Evolutionary conservation across 64 coral and sea anemone species (phyloP).

Genomic region (Montipora efflorescens): DNA sequence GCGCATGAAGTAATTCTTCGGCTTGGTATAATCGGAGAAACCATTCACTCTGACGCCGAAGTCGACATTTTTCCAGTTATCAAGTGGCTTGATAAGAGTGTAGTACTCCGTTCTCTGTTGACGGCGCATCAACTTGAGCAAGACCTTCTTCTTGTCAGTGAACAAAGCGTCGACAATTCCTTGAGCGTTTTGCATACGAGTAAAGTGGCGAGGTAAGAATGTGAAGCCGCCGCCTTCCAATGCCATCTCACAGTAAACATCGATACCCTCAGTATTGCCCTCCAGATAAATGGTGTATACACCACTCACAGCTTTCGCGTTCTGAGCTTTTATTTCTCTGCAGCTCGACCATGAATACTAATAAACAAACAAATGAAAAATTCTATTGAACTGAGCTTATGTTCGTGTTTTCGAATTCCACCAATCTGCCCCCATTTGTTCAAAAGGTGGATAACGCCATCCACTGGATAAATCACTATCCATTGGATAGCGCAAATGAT

Average conservation of each 20-base stretch:
- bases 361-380: too few species aligned
- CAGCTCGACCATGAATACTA: too few species aligned
- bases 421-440: too few species aligned
- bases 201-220: slow-evolving; percentile 54
- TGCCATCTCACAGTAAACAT: slow-evolving; percentile 82
- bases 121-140: slow-evolving; percentile 54
- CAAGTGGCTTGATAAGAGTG: slow-evolving; percentile 49
- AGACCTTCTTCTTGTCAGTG: slow-evolving; percentile 53
- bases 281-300: too few species aligned
- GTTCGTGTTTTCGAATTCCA: too few species aligned
- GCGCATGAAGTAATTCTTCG: slow-evolving; percentile 4
- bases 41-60: slow-evolving; percentile 36
- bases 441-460: too few species aligned
- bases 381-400: too few species aligned
- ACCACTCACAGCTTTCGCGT: too few species aligned
- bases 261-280: background rate
- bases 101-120: slow-evolving; percentile 28
- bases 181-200: background rate
- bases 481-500: too few species aligned
- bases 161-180: slow-evolving; percentile 31
- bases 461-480: too few species aligned
- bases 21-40: slow-evolving; percentile 38
- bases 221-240: slow-evolving; percentile 50
- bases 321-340: too few species aligned
- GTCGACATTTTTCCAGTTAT: too few species aligned